Percentiles rank a stretch among this genome's conserved stretches.
These are phyloP conservation scores for Teinopalpus imperialis DNA, from an alignment of 2,888 invertebrate species.

Conservation along the genomic window DNA sequence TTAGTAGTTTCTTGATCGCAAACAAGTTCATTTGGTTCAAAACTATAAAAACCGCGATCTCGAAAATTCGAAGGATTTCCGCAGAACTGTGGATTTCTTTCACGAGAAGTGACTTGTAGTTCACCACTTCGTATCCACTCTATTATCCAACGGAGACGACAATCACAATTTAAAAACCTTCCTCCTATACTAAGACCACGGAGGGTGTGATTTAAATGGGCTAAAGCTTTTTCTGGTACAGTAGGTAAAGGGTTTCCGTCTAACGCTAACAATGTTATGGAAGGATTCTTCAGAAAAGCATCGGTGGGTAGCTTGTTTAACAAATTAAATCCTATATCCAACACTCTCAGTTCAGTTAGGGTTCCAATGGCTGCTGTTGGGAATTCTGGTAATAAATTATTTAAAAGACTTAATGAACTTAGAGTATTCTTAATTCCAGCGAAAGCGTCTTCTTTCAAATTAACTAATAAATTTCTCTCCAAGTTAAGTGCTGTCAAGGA, in stretches of 20 bases:
- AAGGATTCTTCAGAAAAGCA: conserved; percentile 91
- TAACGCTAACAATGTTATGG: conserved; percentile 92
- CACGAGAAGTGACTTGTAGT: conserved; percentile 95
- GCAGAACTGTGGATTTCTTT: conserved; percentile 95
- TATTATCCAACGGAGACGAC: conserved; percentile 92
- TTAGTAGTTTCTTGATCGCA: conserved; percentile 75
- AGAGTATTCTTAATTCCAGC: conserved; percentile 89
- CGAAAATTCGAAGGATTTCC: conserved; percentile 91
- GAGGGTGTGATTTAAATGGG: conserved; percentile 90
- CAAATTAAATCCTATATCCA: conserved; percentile 96
- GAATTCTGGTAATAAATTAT: conserved; percentile 93
- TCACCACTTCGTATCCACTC: conserved; percentile 95
- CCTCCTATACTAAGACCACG: conserved; percentile 94
- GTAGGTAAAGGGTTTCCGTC: conserved; percentile 95
- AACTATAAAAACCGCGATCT: conserved; percentile 92
- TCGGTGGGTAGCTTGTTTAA: conserved; percentile 90
- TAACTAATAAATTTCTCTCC: conserved; percentile 93
- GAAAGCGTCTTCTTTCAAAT: conserved; percentile 89
- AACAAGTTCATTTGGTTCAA: conserved; percentile 88
- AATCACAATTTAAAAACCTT: conserved; percentile 93
- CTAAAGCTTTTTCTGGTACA: conserved; percentile 89
- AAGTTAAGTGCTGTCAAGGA: conserved; percentile 93
- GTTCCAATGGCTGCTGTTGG: conserved; percentile 90
- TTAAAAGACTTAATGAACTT: conserved; percentile 93
- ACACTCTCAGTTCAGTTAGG: conserved; percentile 90